Conservation (phyloP, 2,888 invertebrate species). For the Linnaemya vulpina region DNA sequence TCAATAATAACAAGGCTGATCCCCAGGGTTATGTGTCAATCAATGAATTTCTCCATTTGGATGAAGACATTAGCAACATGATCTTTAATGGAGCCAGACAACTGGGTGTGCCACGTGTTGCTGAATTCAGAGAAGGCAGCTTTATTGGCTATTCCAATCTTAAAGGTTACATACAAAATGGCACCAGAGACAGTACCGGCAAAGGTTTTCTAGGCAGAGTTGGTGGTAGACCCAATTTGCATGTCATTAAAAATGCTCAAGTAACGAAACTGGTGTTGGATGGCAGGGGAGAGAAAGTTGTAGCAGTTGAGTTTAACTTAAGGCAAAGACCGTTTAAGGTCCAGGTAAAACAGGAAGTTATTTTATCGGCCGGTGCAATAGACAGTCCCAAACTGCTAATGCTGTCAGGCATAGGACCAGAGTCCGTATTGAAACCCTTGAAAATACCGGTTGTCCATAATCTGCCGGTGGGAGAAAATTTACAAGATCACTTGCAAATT, state of each 20-base stretch:
- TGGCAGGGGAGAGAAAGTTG: constrained; percentile 81
- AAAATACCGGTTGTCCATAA: constrained; percentile 73
- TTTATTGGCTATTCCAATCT: constrained; percentile 35
- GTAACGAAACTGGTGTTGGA: constrained; percentile 84
- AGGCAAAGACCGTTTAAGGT: constrained; percentile 61
- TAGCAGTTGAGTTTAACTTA: constrained; percentile 80
- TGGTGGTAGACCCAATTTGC: constrained; percentile 79
- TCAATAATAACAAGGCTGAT: constrained; percentile 80
- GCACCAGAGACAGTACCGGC: constrained; percentile 84
- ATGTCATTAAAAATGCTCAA: constrained; percentile 83
- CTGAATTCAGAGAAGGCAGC: constrained; percentile 85
- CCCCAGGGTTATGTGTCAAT: constrained; percentile 83
- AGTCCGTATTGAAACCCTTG: constrained; percentile 68
- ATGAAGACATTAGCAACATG: constrained; percentile 83
- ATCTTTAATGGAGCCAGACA: constrained; percentile 87
- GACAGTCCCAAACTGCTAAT: constrained; percentile 75
- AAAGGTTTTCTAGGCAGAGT: constrained; percentile 84
- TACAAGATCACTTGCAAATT: constrained; percentile 90
- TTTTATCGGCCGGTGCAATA: constrained; percentile 81
- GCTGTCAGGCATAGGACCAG: constrained; percentile 76
- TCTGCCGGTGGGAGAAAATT: constrained; percentile 86
- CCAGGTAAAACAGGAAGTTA: constrained; percentile 72
- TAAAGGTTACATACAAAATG: constrained; percentile 84
- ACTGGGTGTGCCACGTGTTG: constrained; percentile 85
- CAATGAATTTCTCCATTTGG: constrained; percentile 73